phyloP scores from a whole-genome alignment of 2,113 vertebrate species.

The Carlito syrichta region DNA sequence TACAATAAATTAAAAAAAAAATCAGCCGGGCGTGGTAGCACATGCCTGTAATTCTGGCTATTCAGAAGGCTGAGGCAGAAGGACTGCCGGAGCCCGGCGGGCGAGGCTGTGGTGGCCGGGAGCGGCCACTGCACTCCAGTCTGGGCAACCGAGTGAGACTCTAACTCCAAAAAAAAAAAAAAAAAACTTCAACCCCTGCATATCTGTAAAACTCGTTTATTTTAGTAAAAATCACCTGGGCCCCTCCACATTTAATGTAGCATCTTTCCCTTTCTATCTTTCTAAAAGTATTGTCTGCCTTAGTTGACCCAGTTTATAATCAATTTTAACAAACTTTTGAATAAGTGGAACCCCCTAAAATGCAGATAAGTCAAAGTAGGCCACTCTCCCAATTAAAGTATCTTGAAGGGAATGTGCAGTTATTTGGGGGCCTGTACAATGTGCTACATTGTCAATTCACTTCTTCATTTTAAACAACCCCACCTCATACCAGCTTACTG shows the following conservation, averaged over 20 bases:
- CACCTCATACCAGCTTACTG: constrained; percentile 64
- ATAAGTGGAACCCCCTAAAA: constrained; percentile 24
- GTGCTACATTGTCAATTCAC: constrained; percentile 76
- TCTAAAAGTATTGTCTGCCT: constrained; percentile 50
- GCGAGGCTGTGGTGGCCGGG: too few relatives aligned
- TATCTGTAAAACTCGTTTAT: constrained; percentile 32
- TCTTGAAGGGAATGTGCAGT: constrained; percentile 66
- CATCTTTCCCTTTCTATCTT: not conserved
- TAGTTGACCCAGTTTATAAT: constrained; percentile 57
- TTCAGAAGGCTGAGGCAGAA: too few relatives aligned
- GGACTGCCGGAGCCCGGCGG: too few relatives aligned
- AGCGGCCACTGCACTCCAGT: too few relatives aligned
- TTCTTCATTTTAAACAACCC: constrained; percentile 73
- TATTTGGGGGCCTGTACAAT: constrained; percentile 65
- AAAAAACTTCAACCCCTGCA: not conserved
- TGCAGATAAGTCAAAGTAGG: constrained; percentile 71
- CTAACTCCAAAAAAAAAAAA: too few relatives aligned
- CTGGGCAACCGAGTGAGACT: too few relatives aligned
- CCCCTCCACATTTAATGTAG: not conserved
- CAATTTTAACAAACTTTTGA: constrained; percentile 47
- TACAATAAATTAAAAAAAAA: too few relatives aligned
- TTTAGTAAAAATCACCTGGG: not conserved
- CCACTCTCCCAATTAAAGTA: constrained; percentile 66
- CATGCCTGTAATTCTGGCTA: too few relatives aligned
- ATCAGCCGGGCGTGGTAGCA: too few relatives aligned